Evolutionary conservation across 2,888 invertebrate genomes (phyloP).

Genomic region (Lamellibrachia columna): DNA sequence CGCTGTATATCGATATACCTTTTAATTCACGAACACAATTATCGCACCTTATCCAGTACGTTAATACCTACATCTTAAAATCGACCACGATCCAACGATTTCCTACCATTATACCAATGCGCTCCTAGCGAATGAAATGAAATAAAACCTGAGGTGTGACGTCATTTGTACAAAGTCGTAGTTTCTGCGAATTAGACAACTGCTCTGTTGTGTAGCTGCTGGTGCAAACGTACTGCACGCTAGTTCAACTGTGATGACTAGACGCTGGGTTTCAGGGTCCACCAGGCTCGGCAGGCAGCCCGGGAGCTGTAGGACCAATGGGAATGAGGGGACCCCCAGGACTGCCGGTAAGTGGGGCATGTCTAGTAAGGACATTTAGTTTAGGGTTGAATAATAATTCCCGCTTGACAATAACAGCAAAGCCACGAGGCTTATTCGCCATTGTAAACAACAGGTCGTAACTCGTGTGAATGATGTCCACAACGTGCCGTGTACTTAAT

Average conservation of each 20-base stretch:
- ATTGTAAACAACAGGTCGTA: too few species aligned
- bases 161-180: background rate
- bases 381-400: background rate
- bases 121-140: background rate
- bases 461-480: too few species aligned
- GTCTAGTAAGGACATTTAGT: background rate
- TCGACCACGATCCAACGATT: background rate
- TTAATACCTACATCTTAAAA: background rate
- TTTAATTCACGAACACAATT: too few species aligned
- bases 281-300: slow-evolving; percentile 31
- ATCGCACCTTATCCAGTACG: background rate
- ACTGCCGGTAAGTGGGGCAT: slow-evolving; percentile 32
- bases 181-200: background rate
- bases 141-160: background rate
- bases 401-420: too few species aligned
- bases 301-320: slow-evolving; percentile 28
- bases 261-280: slow-evolving; percentile 23
- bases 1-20: too few species aligned
- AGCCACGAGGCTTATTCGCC: too few species aligned
- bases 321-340: slow-evolving; percentile 27
- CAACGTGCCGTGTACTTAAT: background rate
- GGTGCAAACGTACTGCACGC: background rate
- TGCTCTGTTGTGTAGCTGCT: background rate
- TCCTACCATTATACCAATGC: background rate
- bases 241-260: background rate